Evolutionary conservation across 2,113 vertebrate species (phyloP), one percentile per base, ranked within the genome.

Genomic region (Psammodynastes pulverulentus): DNA sequence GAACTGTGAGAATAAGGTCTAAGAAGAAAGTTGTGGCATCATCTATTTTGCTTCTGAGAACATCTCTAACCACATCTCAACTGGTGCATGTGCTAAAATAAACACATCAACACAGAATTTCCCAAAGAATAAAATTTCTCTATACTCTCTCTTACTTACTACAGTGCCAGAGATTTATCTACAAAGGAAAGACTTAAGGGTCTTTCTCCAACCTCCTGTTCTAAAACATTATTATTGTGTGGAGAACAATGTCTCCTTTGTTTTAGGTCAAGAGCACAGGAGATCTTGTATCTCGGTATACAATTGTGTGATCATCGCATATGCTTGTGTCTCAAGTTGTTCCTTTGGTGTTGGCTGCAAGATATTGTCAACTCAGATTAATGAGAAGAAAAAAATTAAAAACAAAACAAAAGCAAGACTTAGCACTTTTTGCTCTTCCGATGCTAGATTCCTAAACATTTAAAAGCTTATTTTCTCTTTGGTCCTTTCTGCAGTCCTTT

Each of bases 221-320:
- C 79, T 34, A 51, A 92, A 89, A 96, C 90, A 95, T 95, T 93
- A 90, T 95, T 96, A 96, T 95, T 96, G 94, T 92, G 87, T 90
- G 95, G 79, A 52, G 95, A 97, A 98, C 97, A 98, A 98, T 98
- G 95, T 94, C 49, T 93, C 95, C 95, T 97, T 97, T 98, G 95
- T 97, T 96, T 88, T 10, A 48, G 1, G 49, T 91, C 92, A 94
- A 93, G 95, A 95, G 94, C 89, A 95, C 90, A 95, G 95, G 94
- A 97, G 94, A 91, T 39, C 45, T 89, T 91, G 23, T 92, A 96
- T 94, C 88, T 95, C 91, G 0, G 34, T 0, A 96, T 94, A 98
- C 97, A 98, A 98, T 98, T 90, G 97, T 98, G 97, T 97, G 98
- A 98, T 97, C 95, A 96, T 94, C 29, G 58, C 0, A 0, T 9